A percentile compares a stretch with the other conserved stretches of the same genome.
Evolutionary conservation across 2,888 invertebrate genomes (phyloP).

Genomic region (Protodeltote pygarga): DNA sequence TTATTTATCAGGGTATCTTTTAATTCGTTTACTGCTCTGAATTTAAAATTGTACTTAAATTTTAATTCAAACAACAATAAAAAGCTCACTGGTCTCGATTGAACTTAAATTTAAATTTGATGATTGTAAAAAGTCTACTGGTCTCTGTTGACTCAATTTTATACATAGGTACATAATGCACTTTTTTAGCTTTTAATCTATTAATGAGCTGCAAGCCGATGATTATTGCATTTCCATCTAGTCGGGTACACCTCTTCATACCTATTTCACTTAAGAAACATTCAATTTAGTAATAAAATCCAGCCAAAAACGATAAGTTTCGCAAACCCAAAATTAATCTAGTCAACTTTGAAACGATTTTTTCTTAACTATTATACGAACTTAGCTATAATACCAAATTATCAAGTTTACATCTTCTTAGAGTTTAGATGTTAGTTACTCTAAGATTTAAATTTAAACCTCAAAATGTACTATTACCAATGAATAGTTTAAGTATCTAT

Average conservation of each 20-base stretch:
- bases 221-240: constrained; percentile 63
- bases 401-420: constrained; percentile 58
- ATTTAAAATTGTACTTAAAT: no score
- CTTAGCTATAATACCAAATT: constrained; percentile 80
- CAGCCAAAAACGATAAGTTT: constrained; percentile 72
- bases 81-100: no score
- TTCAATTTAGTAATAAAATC: constrained; percentile 61
- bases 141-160: constrained; percentile 8
- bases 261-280: constrained; percentile 46
- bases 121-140: no score
- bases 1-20: no score
- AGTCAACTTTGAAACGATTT: constrained; percentile 76
- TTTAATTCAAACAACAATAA: no score
- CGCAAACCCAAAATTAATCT: constrained; percentile 83
- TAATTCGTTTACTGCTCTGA: constrained; percentile 1
- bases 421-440: constrained; percentile 37
- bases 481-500: constrained; percentile 60
- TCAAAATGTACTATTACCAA: constrained; percentile 71
- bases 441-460: constrained; percentile 51
- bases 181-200: constrained; percentile 35
- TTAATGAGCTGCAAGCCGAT: constrained; percentile 39
- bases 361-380: constrained; percentile 63
- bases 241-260: constrained; percentile 59
- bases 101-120: no score
- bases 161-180: constrained; percentile 37